Conservation (phyloP, 2,888 invertebrate genomes). For the Peribatodes rhomboidaria region DNA sequence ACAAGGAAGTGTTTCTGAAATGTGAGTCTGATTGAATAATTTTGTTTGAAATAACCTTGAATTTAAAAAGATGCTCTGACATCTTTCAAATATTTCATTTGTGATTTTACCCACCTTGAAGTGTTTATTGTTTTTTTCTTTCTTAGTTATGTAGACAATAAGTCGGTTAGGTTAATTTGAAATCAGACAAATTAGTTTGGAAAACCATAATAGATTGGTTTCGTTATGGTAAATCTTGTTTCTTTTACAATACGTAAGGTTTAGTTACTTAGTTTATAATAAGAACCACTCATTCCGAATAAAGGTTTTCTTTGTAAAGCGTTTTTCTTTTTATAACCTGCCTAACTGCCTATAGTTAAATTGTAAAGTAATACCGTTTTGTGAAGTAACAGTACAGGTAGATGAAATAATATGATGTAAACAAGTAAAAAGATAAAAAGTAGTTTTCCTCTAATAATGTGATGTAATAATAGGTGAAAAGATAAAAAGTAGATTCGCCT, state of each 20-base stretch:
- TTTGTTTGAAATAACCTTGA: background rate
- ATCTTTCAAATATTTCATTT: background rate
- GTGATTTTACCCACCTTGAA: conserved; percentile 7
- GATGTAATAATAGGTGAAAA: no score
- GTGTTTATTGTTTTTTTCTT: conserved; percentile 17
- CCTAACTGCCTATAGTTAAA: no score
- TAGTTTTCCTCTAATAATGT: no score
- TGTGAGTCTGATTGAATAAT: conserved; percentile 28
- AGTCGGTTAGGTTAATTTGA: background rate
- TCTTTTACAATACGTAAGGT: no score
- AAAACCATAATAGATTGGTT: background rate
- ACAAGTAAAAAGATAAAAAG: no score
- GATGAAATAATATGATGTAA: no score
- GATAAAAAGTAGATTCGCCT: no score
- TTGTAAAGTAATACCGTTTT: no score
- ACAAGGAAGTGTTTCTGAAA: conserved; percentile 53
- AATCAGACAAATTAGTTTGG: background rate
- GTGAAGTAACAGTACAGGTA: no score
- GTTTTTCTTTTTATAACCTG: background rate
- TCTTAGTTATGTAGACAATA: background rate
- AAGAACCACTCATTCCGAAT: conserved; percentile 35
- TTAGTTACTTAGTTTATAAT: no score
- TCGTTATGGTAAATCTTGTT: background rate
- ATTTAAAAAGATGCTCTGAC: background rate
- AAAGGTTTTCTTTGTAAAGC: conserved; percentile 22